phyloP scores from a whole-genome alignment of 2,113 vertebrate genomes.

The Tragelaphus scriptus region DNA sequence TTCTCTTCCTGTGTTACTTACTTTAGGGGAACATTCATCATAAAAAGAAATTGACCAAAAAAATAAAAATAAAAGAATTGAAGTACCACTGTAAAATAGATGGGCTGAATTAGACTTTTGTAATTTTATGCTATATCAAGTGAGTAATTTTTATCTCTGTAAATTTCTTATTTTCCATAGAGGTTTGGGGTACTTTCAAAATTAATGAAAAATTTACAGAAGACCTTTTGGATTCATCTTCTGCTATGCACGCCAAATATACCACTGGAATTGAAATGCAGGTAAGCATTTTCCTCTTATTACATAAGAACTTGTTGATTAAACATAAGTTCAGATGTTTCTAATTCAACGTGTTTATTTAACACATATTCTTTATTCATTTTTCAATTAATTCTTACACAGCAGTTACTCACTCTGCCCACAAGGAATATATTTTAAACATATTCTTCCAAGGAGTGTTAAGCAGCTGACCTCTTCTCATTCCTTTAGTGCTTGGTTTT shows the following conservation, averaged over 20 bases:
- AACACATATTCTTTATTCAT: background rate
- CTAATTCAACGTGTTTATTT: background rate
- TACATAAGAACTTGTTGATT: background rate
- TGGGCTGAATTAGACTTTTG: background rate
- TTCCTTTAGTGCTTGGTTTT: background rate
- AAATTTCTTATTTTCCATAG: slow-evolving; percentile 31
- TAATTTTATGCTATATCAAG: slow-evolving; percentile 14
- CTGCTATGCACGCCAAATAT: slow-evolving; percentile 34
- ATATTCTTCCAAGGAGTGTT: background rate
- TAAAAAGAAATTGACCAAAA: background rate
- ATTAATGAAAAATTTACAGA: slow-evolving; percentile 56
- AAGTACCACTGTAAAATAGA: background rate
- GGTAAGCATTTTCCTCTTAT: slow-evolving; percentile 43
- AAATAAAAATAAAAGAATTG: background rate
- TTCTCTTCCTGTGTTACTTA: background rate
- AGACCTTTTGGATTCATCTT: slow-evolving; percentile 65
- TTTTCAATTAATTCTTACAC: background rate
- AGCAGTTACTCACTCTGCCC: background rate
- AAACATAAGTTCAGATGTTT: background rate
- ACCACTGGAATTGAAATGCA: slow-evolving; percentile 43
- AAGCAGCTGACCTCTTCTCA: background rate
- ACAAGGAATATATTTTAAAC: background rate
- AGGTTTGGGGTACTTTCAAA: slow-evolving; percentile 71
- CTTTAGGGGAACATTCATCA: background rate
- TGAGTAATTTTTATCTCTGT: background rate